Evolutionary conservation across 2,113 vertebrate genomes (phyloP).

Genomic region (Clarias batrachus): DNA sequence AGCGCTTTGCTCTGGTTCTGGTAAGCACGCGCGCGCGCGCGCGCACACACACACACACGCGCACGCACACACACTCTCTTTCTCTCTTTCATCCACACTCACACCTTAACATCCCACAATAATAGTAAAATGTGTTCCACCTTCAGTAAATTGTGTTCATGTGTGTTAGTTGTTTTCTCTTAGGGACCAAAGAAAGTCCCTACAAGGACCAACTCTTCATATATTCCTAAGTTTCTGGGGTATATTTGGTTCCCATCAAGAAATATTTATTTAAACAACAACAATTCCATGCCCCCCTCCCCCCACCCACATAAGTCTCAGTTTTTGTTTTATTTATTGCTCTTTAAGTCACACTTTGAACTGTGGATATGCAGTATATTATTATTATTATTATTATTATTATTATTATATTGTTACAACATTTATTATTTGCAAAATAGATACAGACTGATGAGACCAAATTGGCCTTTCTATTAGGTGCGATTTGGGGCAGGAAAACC

Average conservation of each 20-base stretch:
- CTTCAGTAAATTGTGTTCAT: background rate
- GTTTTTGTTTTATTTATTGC: background rate
- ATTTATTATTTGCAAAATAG: background rate
- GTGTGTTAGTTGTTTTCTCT: background rate
- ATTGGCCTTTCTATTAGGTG: background rate
- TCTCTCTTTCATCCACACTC: background rate
- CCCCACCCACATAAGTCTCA: background rate
- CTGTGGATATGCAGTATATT: too few species aligned
- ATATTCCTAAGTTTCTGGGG: background rate
- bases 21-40: conserved; percentile 69
- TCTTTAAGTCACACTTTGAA: background rate
- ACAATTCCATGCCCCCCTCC: too few species aligned
- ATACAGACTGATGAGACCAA: background rate
- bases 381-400: background rate
- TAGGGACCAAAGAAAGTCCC: background rate
- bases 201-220: background rate
- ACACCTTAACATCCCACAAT: background rate
- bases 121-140: background rate
- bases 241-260: background rate
- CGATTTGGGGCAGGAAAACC: background rate
- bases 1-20: conserved; percentile 93
- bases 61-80: background rate
- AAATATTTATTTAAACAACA: background rate
- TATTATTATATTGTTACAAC: background rate
- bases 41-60: background rate